A percentile compares a stretch with the other conserved stretches of the same genome.
Conservation (phyloP, 2,888 invertebrate genomes). For the Sepiola atlantica region DNA sequence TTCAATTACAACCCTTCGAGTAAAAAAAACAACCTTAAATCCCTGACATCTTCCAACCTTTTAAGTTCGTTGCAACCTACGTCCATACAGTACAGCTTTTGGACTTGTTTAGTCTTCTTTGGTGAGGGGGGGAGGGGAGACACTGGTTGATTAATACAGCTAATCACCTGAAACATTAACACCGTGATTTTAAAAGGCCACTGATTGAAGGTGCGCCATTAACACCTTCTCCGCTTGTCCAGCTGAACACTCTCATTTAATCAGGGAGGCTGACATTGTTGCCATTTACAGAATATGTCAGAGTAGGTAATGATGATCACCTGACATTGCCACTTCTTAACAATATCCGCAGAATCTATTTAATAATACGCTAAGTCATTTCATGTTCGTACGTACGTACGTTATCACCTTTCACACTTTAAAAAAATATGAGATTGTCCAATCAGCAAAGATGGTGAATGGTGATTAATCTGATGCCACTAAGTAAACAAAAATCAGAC, state of each 20-base stretch:
- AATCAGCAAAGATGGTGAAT: no score
- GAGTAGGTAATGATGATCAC: not conserved
- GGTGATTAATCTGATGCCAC: no score
- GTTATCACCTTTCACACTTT: no score
- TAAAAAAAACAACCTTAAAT: not conserved
- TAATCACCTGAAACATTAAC: constrained; percentile 19
- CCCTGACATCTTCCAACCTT: not conserved
- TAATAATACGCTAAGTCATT: no score
- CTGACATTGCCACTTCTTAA: not conserved
- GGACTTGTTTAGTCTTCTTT: not conserved
- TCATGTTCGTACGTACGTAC: no score
- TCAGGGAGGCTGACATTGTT: not conserved
- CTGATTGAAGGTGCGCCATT: constrained; percentile 15
- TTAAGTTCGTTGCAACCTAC: not conserved
- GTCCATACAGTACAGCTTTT: not conserved
- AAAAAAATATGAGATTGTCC: no score
- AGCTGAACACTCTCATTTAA: not conserved
- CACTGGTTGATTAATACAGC: not conserved
- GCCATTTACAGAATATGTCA: not conserved
- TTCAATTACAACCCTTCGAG: no score
- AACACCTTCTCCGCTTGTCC: not conserved
- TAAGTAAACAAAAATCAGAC: no score
- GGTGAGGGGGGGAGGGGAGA: not conserved
- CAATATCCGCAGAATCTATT: not conserved
- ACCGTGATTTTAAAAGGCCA: not conserved